Evolutionary conservation across 53 echinoderm and acorn worm species (phyloP).

Genomic region (Echinometra lucunter): DNA sequence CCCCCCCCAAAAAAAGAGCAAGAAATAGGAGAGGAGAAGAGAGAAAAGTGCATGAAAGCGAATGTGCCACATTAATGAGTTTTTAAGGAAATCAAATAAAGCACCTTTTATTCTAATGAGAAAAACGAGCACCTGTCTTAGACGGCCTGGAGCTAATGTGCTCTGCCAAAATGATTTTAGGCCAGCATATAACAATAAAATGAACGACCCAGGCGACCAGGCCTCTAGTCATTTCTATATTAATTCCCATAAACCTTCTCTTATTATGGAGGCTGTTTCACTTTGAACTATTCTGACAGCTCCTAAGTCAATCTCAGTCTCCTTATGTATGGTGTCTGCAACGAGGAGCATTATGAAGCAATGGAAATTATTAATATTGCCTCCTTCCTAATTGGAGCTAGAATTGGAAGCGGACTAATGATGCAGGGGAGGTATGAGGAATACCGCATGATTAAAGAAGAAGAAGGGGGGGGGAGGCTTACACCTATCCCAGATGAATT

Average conservation of each 20-base stretch:
- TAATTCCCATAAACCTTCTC: background rate
- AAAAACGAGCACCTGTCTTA: slow-evolving; percentile 29
- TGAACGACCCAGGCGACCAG: no score
- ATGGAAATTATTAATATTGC: slow-evolving; percentile 33
- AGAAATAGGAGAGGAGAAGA: background rate
- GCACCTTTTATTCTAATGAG: background rate
- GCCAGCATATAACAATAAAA: background rate
- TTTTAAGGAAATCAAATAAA: background rate
- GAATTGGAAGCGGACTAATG: background rate
- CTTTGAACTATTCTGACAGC: slow-evolving; percentile 42
- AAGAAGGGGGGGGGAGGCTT: background rate
- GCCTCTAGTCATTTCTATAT: background rate
- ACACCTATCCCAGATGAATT: background rate
- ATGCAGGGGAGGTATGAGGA: background rate
- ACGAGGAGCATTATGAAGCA: background rate
- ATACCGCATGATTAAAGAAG: slow-evolving; percentile 22
- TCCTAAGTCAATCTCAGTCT: slow-evolving; percentile 11
- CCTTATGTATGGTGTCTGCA: background rate
- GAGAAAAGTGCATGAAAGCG: background rate
- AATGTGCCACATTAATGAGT: background rate
- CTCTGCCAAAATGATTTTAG: slow-evolving; percentile 5
- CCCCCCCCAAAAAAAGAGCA: background rate
- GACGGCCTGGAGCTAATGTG: background rate
- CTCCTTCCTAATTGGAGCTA: background rate
- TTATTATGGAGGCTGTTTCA: background rate